Conservation (phyloP, 2,797 vertebrate genomes). For the Trachops cirrhosus region DNA sequence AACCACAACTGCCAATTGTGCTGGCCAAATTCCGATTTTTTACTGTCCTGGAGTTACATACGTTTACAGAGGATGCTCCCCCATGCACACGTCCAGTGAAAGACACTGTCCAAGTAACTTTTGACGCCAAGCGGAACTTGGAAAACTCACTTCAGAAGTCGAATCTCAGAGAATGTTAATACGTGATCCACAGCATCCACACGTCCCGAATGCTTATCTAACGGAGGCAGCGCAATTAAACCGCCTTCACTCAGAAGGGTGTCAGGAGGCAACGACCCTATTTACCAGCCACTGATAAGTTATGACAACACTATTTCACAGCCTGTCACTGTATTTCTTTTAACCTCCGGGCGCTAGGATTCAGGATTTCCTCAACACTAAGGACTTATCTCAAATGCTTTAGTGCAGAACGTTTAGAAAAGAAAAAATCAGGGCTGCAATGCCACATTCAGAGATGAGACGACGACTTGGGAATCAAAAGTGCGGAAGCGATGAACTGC, state of each 20-base stretch:
- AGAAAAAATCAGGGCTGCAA: slow-evolving; percentile 31
- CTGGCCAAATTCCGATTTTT: not conserved
- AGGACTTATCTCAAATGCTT: slow-evolving; percentile 62
- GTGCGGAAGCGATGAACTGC: not conserved
- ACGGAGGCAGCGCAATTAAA: slow-evolving; percentile 68
- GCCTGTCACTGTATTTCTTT: slow-evolving; percentile 57
- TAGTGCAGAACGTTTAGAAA: slow-evolving; percentile 35
- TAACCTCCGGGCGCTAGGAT: slow-evolving; percentile 46
- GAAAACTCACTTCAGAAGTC: slow-evolving; percentile 72
- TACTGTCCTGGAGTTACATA: slow-evolving; percentile 13
- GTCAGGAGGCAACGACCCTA: slow-evolving; percentile 60
- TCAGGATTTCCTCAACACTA: slow-evolving; percentile 60
- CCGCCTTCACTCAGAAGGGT: slow-evolving; percentile 68
- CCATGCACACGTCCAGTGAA: slow-evolving; percentile 55
- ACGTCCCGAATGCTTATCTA: slow-evolving; percentile 68
- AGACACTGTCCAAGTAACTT: slow-evolving; percentile 73
- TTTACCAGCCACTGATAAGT: slow-evolving; percentile 60
- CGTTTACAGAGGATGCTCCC: slow-evolving; percentile 35
- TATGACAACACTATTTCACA: slow-evolving; percentile 64
- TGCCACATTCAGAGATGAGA: slow-evolving; percentile 15
- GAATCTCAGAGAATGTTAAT: slow-evolving; percentile 68
- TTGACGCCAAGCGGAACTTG: slow-evolving; percentile 66
- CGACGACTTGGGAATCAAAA: slow-evolving; percentile 20
- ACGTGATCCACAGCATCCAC: slow-evolving; percentile 49
- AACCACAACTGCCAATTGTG: not conserved